phyloP scores from a whole-genome alignment of 2,888 invertebrate species.

The Drosophila meridionalis region DNA sequence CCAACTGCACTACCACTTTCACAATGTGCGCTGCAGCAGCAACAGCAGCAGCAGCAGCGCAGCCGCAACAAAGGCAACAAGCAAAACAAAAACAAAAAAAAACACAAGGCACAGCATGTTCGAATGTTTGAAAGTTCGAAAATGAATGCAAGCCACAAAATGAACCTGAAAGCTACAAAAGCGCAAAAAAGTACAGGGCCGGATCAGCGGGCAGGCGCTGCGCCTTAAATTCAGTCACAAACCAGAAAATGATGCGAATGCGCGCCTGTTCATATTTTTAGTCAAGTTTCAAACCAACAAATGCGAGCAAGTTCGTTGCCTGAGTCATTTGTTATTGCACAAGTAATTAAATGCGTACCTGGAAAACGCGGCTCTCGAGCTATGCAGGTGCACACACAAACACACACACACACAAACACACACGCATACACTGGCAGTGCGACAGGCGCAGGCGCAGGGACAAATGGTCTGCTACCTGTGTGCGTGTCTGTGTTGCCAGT shows the following conservation, averaged over 20 bases:
- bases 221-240: neutral
- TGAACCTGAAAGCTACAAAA: constrained; percentile 65
- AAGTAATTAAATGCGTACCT: constrained; percentile 59
- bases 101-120: constrained; percentile 34
- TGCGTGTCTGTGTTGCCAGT: constrained; percentile 63
- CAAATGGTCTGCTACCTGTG: constrained; percentile 58
- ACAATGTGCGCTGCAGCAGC: constrained; percentile 54
- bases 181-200: constrained; percentile 50
- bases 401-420: neutral
- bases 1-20: constrained; percentile 78
- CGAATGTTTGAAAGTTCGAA: constrained; percentile 72
- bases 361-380: constrained; percentile 42
- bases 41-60: constrained; percentile 9
- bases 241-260: neutral
- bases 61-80: constrained; percentile 39
- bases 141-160: constrained; percentile 74
- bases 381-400: constrained; percentile 63
- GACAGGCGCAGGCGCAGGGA: constrained; percentile 22
- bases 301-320: constrained; percentile 60
- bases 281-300: constrained; percentile 41
- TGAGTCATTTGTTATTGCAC: constrained; percentile 66
- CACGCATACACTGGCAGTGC: neutral
- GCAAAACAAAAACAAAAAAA: constrained; percentile 45
- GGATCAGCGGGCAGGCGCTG: constrained; percentile 27
- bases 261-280: constrained; percentile 3